Conservation (phyloP, 2,797 vertebrate genomes). For the Urosaurus nigricauda region DNA sequence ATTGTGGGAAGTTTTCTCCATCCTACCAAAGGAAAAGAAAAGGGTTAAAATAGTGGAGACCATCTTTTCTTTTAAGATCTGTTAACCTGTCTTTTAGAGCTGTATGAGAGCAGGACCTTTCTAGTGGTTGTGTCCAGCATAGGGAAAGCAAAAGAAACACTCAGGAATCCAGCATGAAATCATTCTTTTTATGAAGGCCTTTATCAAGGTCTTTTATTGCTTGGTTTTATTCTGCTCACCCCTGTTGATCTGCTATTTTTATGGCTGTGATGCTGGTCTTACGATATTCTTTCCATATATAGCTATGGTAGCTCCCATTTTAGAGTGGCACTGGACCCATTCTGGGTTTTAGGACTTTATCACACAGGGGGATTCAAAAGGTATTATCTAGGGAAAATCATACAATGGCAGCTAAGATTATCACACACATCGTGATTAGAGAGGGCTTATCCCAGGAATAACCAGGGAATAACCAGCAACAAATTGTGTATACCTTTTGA, state of each 20-base stretch:
- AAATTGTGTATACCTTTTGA: too few relatives aligned
- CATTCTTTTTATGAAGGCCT: not conserved
- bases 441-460: too few relatives aligned
- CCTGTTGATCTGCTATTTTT: not conserved
- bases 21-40: not conserved
- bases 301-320: not conserved
- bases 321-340: too few relatives aligned
- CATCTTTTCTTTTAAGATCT: too few relatives aligned
- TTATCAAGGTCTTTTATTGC: not conserved
- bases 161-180: not conserved
- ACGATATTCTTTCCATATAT: not conserved
- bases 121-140: not conserved
- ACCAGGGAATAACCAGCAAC: too few relatives aligned
- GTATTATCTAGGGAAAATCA: too few relatives aligned
- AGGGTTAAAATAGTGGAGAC: not conserved
- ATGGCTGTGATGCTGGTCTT: not conserved
- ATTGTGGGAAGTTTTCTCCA: slow-evolving; percentile 23
- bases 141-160: not conserved
- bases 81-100: too few relatives aligned
- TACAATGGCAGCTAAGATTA: too few relatives aligned
- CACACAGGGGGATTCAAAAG: too few relatives aligned
- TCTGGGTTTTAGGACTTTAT: too few relatives aligned
- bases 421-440: too few relatives aligned
- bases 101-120: not conserved
- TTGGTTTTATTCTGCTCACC: not conserved